Evolutionary conservation across 2,113 vertebrate species (phyloP).

Genomic region (Procavia capensis): DNA sequence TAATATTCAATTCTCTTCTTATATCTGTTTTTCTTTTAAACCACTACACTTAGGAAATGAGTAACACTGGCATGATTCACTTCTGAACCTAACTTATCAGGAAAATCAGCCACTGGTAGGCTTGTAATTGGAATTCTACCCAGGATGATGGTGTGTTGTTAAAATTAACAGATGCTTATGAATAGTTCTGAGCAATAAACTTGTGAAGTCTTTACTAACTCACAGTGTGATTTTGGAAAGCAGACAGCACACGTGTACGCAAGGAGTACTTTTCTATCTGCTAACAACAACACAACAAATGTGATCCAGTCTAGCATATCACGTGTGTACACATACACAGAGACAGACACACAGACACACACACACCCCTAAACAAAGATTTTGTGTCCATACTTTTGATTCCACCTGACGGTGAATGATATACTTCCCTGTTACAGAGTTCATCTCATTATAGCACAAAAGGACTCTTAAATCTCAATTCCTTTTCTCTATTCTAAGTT

Average conservation of each 20-base stretch:
- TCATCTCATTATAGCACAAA: neutral
- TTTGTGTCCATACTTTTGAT: neutral
- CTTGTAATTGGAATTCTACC: neutral
- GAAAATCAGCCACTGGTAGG: neutral
- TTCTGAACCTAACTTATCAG: neutral
- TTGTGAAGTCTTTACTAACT: neutral
- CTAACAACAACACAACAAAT: neutral
- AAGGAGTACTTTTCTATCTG: neutral
- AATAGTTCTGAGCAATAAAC: neutral
- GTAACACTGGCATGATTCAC: neutral
- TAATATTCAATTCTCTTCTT: neutral
- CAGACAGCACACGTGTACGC: neutral
- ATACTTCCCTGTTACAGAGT: neutral
- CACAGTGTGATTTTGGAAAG: neutral
- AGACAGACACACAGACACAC: accelerated
- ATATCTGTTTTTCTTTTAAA: neutral
- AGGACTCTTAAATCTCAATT: neutral
- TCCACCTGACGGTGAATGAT: neutral
- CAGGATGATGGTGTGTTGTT: neutral
- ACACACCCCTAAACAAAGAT: neutral
- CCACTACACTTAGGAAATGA: neutral
- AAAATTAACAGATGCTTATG: conserved; percentile 29
- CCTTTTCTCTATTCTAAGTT: neutral
- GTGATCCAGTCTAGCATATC: neutral
- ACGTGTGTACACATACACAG: accelerated